phyloP scores from a whole-genome alignment of 1,140 invertebrate species.

The Chelonus insularis region DNA sequence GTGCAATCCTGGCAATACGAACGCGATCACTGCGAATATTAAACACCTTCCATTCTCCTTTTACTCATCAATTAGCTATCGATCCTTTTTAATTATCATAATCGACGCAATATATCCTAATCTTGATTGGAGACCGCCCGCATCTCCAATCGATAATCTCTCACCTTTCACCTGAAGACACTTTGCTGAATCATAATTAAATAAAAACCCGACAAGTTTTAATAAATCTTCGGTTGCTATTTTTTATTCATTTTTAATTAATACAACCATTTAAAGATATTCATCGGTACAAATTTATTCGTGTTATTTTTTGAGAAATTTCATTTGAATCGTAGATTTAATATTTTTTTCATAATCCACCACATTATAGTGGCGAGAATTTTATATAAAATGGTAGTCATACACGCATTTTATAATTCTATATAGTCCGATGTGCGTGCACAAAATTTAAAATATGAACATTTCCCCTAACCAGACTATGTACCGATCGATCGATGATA shows the following conservation, averaged over 20 bases:
- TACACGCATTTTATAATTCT: too few species aligned
- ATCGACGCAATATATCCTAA: constrained; percentile 38
- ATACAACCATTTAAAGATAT: too few species aligned
- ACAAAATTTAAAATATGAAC: background rate
- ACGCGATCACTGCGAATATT: background rate
- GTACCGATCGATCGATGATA: constrained; percentile 31
- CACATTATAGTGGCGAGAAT: too few species aligned
- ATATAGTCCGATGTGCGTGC: background rate
- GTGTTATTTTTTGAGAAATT: too few species aligned
- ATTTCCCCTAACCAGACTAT: background rate
- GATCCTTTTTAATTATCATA: constrained; percentile 46
- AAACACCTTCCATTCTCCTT: background rate
- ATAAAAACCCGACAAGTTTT: too few species aligned
- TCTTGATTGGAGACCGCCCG: constrained; percentile 8
- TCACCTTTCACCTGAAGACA: constrained; percentile 9
- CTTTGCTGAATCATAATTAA: background rate
- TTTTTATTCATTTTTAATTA: too few species aligned
- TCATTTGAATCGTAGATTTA: too few species aligned
- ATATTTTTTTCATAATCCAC: too few species aligned
- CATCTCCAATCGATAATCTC: constrained; percentile 15
- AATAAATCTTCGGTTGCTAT: too few species aligned
- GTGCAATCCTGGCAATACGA: background rate
- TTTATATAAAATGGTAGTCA: too few species aligned
- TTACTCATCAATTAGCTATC: constrained; percentile 28
- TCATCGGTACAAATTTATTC: too few species aligned